These are phyloP conservation scores for Poeciliopsis occidentalis DNA, from an alignment of 2,113 vertebrate species.

Conservation along the genomic window DNA sequence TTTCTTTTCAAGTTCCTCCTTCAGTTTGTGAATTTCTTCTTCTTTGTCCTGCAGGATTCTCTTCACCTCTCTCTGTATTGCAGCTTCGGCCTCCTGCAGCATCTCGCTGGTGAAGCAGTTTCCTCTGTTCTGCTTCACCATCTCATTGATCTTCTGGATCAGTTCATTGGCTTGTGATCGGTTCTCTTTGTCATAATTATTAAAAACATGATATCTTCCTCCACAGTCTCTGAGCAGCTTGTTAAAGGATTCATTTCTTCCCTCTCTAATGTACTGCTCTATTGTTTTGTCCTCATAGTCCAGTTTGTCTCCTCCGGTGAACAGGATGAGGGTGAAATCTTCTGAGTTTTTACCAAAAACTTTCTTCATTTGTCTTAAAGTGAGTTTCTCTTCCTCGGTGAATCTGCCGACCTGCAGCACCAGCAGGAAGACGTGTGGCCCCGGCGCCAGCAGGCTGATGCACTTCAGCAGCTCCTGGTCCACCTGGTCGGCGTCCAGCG, in stretches of 20 bases:
- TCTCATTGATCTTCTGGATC: constrained; percentile 24
- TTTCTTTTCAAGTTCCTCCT: constrained; percentile 13
- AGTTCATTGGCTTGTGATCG: constrained; percentile 49
- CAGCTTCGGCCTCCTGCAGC: constrained; percentile 37
- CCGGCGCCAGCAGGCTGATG: constrained; percentile 43
- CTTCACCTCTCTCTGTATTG: constrained; percentile 29
- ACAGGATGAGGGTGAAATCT: constrained; percentile 35
- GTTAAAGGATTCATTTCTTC: neutral
- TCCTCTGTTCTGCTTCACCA: constrained; percentile 38
- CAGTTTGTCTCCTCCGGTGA: constrained; percentile 44
- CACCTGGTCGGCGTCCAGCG: neutral
- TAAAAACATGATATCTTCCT: constrained; percentile 47
- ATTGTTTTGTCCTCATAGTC: accelerated
- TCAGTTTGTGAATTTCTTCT: constrained; percentile 32
- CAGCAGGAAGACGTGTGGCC: constrained; percentile 55
- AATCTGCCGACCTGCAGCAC: constrained; percentile 37
- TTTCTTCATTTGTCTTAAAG: constrained; percentile 41
- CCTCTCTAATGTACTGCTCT: constrained; percentile 4
- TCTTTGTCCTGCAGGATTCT: constrained; percentile 48
- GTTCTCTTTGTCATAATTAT: constrained; percentile 25
- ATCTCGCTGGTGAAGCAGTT: constrained; percentile 40
- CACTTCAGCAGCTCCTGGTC: constrained; percentile 36
- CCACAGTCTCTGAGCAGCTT: constrained; percentile 13
- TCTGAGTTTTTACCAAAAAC: constrained; percentile 32
- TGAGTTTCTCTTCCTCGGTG: constrained; percentile 37